Evolutionary conservation across 2,888 invertebrate species (phyloP).

Genomic region (Drosophila anomalata): DNA sequence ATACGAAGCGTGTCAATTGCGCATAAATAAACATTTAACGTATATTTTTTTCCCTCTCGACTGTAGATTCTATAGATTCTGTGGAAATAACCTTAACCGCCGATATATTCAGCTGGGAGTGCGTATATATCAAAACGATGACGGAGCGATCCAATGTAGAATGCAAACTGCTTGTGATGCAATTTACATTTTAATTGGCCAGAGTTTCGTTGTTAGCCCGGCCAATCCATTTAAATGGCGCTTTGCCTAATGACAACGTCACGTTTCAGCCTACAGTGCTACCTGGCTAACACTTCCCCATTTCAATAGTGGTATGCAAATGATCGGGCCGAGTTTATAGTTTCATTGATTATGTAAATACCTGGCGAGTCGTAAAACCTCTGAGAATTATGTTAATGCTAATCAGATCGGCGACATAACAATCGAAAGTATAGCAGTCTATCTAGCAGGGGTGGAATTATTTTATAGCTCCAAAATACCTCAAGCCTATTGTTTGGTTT

Average conservation of each 20-base stretch:
- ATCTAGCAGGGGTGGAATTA: slow-evolving; percentile 6
- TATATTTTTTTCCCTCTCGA: slow-evolving; percentile 10
- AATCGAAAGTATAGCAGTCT: slow-evolving; percentile 22
- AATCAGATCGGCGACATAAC: slow-evolving; percentile 12
- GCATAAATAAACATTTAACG: slow-evolving; percentile 32
- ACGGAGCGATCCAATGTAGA: slow-evolving; percentile 37
- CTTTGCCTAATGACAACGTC: slow-evolving; percentile 53
- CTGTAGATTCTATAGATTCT: background rate
- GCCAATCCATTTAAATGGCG: slow-evolving; percentile 56
- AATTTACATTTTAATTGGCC: slow-evolving; percentile 77
- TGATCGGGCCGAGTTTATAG: background rate
- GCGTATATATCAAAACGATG: slow-evolving; percentile 64
- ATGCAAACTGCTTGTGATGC: slow-evolving; percentile 59
- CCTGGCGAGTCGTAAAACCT: slow-evolving; percentile 30
- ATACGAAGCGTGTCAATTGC: slow-evolving; percentile 63
- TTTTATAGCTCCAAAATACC: background rate
- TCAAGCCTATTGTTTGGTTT: background rate
- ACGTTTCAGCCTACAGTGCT: slow-evolving; percentile 40
- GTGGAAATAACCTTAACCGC: slow-evolving; percentile 59
- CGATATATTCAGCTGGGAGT: slow-evolving; percentile 37
- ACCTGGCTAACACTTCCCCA: slow-evolving; percentile 13
- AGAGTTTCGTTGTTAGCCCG: slow-evolving; percentile 50
- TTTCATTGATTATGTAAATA: slow-evolving; percentile 38
- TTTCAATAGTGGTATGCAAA: slow-evolving; percentile 25
- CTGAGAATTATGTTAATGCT: slow-evolving; percentile 39